Evolutionary conservation across 2,113 vertebrate species (phyloP), one percentile per base, ranked within the genome.

Genomic region (Etia nguti): DNA sequence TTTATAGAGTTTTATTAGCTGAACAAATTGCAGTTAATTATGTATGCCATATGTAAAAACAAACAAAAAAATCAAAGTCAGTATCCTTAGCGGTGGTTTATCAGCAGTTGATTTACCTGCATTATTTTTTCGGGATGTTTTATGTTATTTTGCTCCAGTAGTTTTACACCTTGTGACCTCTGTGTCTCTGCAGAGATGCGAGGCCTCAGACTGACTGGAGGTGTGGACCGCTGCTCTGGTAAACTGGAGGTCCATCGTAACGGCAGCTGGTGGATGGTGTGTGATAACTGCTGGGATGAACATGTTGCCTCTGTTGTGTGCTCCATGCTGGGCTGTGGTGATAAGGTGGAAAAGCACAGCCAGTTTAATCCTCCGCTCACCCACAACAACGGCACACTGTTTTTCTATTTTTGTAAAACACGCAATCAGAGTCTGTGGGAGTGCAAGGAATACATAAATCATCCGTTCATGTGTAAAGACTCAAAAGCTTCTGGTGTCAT

Each of bases 181-280:
- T 34, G 41, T 54, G 59, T 88, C 4, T 73, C 3, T 59, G 18
- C 89, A 96, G 96, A 96, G 79, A 95, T 95, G 91, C 95, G 55
- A 65, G 94, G 24, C 1, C n/a, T 96, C 6, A 85, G 95, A 41
- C 90, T 96, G 55, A 93, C 89, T 1, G 96, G 96, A 8, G 96
- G 96, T 43, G 1, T 91, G 85, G 96, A 96, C 85, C 93, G 62
- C 29, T 96, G 96, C 82, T 90, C 96, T 3, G 96, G 96, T 16
- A 92, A 83, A 84, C 87, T 96, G 86, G 96, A 96, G 88, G 79
- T 96, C 65, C 96, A 96, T 73, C 95, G 96, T 4, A 95, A 96
- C 1, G 96, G 95, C 70, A 94, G 86, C 15, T 96, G 96, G 96
- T 95, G 96, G 4, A 90, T 89, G 1, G 85, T 96, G 80, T 96